Base-by-base conservation (phyloP, 1,140 invertebrate genomes). In the Pygmarrhopalites habei region DNA sequence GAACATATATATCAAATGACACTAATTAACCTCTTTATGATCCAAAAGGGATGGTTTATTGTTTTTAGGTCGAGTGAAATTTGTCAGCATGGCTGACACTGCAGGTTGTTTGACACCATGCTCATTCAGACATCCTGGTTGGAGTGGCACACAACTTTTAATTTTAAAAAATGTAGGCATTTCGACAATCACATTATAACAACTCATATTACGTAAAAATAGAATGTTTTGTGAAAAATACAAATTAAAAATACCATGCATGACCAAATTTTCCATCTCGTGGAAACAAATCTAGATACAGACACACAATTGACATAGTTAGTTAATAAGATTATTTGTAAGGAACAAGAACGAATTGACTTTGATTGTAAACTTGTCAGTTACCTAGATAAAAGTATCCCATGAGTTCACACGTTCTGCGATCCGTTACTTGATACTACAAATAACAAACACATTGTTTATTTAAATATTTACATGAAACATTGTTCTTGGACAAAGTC, bases 341-440 rank as follows among this genome's bases (percentile, higher is more conserved):
- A n/a, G n/a, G n/a, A n/a, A n/a, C n/a, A n/a, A n/a, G n/a, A n/a
- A n/a, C n/a, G n/a, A n/a, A n/a, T n/a, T n/a, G n/a, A n/a, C n/a
- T n/a, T n/a, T n/a, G n/a, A n/a, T n/a, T n/a, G n/a, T n/a, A n/a
- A n/a, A n/a, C n/a, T n/a, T n/a, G n/a, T n/a, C n/a, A n/a, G n/a
- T n/a, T n/a, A n/a, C n/a, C n/a, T n/a, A n/a, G n/a, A 65, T 77
- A 82, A 70, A 82, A 81, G 69, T 81, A 81, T 4, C 81, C 81
- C 23, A 81, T 41, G 10, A 80, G 68, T 15, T 75, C 65, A n/a
- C 62, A 60, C 3, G 72, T 72, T 15, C 70, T 69, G 2, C 68
- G 62, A 67, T 82, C 80, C 32, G 69, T 72, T 3, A 81, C 79
- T 71, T 73, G 74, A 68, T 76, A 81, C 79, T 74, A 46, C 25